These are phyloP conservation scores for Eueremaeus valkanovi DNA, from an alignment of 2,888 invertebrate genomes.

Conservation along the genomic window DNA sequence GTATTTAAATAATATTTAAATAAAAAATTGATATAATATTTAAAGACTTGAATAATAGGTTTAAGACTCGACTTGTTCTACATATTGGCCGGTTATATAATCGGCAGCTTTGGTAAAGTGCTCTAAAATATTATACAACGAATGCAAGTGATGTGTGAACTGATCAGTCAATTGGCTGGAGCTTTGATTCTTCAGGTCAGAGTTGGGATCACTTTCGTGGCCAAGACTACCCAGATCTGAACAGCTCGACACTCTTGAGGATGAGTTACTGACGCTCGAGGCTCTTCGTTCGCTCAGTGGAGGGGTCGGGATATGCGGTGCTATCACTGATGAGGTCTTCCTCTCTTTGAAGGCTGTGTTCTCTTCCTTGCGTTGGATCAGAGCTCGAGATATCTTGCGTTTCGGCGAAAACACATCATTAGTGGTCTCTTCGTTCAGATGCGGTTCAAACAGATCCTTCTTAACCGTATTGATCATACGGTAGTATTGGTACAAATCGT, in stretches of 20 bases:
- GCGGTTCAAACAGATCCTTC: conserved; percentile 37
- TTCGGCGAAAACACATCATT: conserved; percentile 23
- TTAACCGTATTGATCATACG: conserved; percentile 39
- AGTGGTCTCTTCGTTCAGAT: neutral
- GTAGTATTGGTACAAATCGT: conserved; percentile 37
- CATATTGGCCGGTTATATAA: conserved; percentile 35
- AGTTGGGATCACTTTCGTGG: neutral
- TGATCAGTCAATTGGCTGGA: conserved; percentile 35
- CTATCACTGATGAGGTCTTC: neutral
- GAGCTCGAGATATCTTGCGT: conserved; percentile 27
- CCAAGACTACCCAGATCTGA: neutral
- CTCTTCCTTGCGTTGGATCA: neutral
- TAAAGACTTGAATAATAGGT: too few species aligned
- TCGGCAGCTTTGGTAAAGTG: conserved; percentile 39
- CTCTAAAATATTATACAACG: conserved; percentile 37
- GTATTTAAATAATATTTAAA: too few species aligned
- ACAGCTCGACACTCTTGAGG: neutral
- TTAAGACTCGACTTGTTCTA: conserved; percentile 24
- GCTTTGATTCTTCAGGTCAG: neutral
- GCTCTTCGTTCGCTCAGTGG: neutral
- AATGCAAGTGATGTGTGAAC: conserved; percentile 37
- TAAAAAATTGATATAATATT: too few species aligned
- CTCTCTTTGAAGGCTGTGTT: conserved; percentile 1
- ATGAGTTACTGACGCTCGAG: neutral
- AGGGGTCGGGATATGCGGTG: neutral